A percentile compares a stretch with the other conserved stretches of the same genome.
Evolutionary conservation across 2,113 vertebrate species (phyloP).

Genomic region (Turdus rufiventris): DNA sequence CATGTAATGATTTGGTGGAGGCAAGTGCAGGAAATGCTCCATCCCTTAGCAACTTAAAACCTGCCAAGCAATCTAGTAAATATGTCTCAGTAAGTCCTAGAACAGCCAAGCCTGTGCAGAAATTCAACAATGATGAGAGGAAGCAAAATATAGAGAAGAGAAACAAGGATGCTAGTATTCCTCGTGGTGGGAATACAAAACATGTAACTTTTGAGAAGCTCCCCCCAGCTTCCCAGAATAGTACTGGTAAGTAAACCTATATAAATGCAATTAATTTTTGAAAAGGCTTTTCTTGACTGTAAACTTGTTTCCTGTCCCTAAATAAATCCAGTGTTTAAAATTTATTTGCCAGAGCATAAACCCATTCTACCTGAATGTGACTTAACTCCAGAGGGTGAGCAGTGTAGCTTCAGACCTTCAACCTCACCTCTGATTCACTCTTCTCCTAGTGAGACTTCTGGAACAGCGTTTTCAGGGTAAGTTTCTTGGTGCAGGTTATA

Average conservation of each 20-base stretch:
- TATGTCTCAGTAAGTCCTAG: not conserved
- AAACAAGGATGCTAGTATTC: not conserved
- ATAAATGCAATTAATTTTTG: not conserved
- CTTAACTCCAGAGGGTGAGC: slow-evolving; percentile 70
- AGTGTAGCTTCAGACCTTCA: slow-evolving; percentile 86
- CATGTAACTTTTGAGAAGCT: slow-evolving; percentile 60
- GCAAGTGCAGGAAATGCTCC: not conserved
- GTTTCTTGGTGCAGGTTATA: not conserved
- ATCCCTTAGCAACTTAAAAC: not conserved
- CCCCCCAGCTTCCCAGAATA: not conserved
- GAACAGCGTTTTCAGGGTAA: slow-evolving; percentile 71
- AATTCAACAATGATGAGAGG: not conserved
- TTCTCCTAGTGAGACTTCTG: slow-evolving; percentile 87
- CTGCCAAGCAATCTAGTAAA: not conserved
- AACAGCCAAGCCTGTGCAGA: not conserved
- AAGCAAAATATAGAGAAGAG: not conserved
- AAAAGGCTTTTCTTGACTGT: not conserved
- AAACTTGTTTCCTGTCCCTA: not conserved
- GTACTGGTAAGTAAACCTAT: slow-evolving; percentile 68
- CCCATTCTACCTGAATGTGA: slow-evolving; percentile 13
- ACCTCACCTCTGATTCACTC: slow-evolving; percentile 92
- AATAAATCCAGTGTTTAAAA: not conserved
- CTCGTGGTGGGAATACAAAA: slow-evolving; percentile 45
- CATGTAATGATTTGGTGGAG: not conserved
- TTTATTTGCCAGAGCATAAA: slow-evolving; percentile 50